Evolutionary conservation across 2,888 invertebrate species (phyloP), one percentile per base, ranked within the genome.

Genomic region (Oscheius myriophilus): DNA sequence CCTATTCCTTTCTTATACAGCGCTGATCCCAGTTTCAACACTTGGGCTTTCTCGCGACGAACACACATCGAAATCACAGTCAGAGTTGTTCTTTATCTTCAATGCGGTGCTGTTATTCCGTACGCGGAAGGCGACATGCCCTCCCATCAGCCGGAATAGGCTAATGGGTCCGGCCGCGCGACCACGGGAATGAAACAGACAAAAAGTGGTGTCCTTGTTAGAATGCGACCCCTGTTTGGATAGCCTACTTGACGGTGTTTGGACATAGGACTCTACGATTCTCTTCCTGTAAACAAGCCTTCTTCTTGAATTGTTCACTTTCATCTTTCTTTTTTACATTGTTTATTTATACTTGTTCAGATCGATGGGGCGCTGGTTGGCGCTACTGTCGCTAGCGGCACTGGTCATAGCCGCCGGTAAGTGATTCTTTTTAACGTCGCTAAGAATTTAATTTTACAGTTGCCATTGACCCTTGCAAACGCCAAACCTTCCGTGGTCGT

Each of bases 401-500:
- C 21, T 66, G 16, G 62, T 67, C 18, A 57, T 70, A 61, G 62
- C 54, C 26, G 49, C 61, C 46, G 72, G 72, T 72, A 42, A 43
- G 67, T 23, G 12, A 1, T 49, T 21, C 6, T 21, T 49, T 46
- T 16, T 21, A 21, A 39, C 11, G 1, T 16, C 1, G 11, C 23
- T n/a, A 1, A 7, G 12, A 65, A 33, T 66, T 45, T 25, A 6
- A 0, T 41, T 18, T 52, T 75, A n/a, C 66, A 75, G 76, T 63
- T 61, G 67, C 74, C 46, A 77, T 83, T 18, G 84, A 86, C 70
- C 82, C 85, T 23, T 86, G 86, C 69, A 83, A 83, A 69, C 76
- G 86, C 26, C 86, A 86, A 70, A 83, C 86, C 21, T 86, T 86
- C 78, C 80, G 84, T 12, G 80, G 79, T 14, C 52, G 73, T 43